Base-by-base conservation (phyloP, 2,113 vertebrate genomes). In the Loxodonta africana region DNA sequence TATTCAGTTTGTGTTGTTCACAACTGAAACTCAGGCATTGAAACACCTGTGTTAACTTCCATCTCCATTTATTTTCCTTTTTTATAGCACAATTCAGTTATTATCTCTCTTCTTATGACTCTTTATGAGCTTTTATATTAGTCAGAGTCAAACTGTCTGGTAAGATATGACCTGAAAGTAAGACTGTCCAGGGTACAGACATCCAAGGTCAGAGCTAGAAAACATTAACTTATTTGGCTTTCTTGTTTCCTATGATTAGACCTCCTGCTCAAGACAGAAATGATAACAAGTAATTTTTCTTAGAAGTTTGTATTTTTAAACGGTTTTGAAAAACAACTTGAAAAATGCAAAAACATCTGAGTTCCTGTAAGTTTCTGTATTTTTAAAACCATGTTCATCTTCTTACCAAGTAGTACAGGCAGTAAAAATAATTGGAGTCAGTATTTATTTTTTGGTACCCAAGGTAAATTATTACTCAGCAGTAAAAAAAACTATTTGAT, bases 401-500 rank as follows among this genome's bases (percentile, higher is more conserved):
- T 95, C 78, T 96, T 94, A 81, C 44, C 25, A 51, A 69, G n/a
- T 57, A 65, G 46, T 26, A 76, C 28, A 87, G 21, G 86, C 28
- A 94, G 44, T 93, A 57, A 85, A 95, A 94, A 92, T 57, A 60
- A 46, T 30, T 25, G 44, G 80, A 91, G 44, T n/a, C 53, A 65
- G 0, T 77, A 60, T 82, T 95, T 76, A 11, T 81, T 80, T 78
- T 91, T 41, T 83, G 33, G 41, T 91, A 83, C 53, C 37, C 8
- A 83, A 2, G 20, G 4, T 82, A 78, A n/a, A 15, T 26, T 46
- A 30, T 30, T 51, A 26, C 46, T 51, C 62, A 94, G 62, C 74
- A 92, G 21, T 87, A 48, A 95, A 78, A 92, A 90, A 92, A 90
- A 20, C 44, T 92, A 12, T 76, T 84, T 87, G 88, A 92, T 53